Evolutionary conservation across 2,113 vertebrate species (phyloP), one percentile per base, ranked within the genome.

Genomic region (Columba janthina): DNA sequence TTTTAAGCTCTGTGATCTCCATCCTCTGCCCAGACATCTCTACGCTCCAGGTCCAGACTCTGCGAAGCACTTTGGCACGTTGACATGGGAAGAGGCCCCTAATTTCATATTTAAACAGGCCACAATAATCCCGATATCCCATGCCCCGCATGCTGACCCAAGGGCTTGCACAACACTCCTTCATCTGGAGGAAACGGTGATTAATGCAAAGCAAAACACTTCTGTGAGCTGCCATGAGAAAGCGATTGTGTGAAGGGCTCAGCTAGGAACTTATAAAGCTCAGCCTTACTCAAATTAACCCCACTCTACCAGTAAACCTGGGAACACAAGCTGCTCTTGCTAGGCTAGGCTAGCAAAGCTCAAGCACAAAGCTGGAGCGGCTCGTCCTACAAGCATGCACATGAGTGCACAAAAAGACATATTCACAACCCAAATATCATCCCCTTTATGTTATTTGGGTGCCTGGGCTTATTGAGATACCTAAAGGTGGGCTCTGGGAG

Each of bases 371-470:
- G 67, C 67, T 31, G 46, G 40, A 53, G 51, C 38, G 51, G 28
- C 48, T 56, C 26, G 9, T 44, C 31, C 21, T 29, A 11, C 1
- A 11, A 42, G 7, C 22, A 34, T 0, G 5, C 25, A 24, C 12
- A 8, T 0, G 24, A 8, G 24, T 1, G 12, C 34, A 24, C 20
- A 6, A 11, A 9, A 26, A 62, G 18, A 21, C 5, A 5, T 14
- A 0, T 31, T 51, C 12, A 2, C 5, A 3, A 66, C 1, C 7
- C 57, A n/a, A 10, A 28, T 29, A 25, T 4, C 42, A n/a, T 73
- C 60, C 17, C 19, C 42, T 20, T 12, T 10, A 15, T 3, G 0
- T 6, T 7, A 5, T 34, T 44, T 38, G 24, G 42, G 11, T 38
- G 22, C 22, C 71, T 48, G 50, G 32, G 10, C 61, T 54, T 5